These are phyloP conservation scores for Psophia crepitans DNA, from an alignment of 2,113 vertebrate species.

Conservation along the genomic window DNA sequence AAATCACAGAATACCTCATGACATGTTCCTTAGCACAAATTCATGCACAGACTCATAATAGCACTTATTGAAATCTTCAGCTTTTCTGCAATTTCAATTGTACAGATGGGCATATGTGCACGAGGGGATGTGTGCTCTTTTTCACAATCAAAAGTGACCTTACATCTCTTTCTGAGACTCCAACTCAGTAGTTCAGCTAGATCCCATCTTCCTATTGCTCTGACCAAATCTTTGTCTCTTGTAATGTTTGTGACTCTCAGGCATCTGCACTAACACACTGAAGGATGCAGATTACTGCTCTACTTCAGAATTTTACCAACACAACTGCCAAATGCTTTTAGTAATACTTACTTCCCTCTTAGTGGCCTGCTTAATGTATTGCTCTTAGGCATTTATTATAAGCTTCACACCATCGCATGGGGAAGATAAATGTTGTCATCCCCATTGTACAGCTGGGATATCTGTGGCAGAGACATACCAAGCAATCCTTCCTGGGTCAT, in stretches of 20 bases:
- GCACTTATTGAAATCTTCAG: background rate
- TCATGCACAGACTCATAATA: background rate
- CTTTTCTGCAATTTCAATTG: background rate
- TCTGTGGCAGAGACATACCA: background rate
- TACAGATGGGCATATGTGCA: background rate
- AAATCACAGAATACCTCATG: background rate
- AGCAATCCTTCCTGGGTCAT: conserved; percentile 18
- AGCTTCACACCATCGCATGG: background rate
- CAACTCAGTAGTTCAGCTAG: background rate
- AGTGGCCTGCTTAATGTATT: background rate
- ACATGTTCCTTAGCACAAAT: background rate
- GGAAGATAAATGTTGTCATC: conserved; percentile 23
- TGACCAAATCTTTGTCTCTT: background rate
- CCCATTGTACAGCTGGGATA: conserved; percentile 35
- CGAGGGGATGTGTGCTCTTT: fast-evolving
- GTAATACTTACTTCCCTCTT: background rate
- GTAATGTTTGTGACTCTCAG: background rate
- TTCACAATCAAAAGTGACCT: background rate
- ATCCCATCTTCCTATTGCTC: background rate
- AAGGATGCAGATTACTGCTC: background rate
- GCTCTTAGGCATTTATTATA: background rate
- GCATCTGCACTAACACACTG: background rate
- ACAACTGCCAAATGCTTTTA: background rate
- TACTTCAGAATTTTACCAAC: background rate
- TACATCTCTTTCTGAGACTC: background rate